Base-by-base conservation (phyloP, 2,888 invertebrate species). In the Habrosyne pyritoides region DNA sequence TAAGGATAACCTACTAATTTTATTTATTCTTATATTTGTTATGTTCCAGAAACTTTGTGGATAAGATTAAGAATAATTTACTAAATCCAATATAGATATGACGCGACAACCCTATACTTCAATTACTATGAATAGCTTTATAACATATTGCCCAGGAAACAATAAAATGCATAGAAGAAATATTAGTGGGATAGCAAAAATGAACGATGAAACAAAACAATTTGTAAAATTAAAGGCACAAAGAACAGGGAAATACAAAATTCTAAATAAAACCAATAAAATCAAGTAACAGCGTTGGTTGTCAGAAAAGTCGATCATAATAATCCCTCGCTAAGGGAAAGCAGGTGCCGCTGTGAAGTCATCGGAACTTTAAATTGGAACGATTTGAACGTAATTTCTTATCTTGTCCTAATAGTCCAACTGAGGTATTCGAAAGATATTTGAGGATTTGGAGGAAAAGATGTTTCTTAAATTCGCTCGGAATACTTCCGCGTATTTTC, bases 241-340 rank as follows among this genome's bases (percentile, higher is more conserved):
- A 33, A 64, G 68, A 33, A 71, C 65, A 70, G 42, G 42, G n/a
- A 42, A 42, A 42, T 42, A 42, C 42, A 21, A 50, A 50, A n/a
- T 50, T 28, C 14, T 10, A 28, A 50, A 50, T 50, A 50, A 30
- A 50, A 28, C 50, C 28, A 30, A 50, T 50, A 50, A 50, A 50
- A 26, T 50, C 28, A 28, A 50, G 50, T 28, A 30, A 28, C 50
- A 10, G 28, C 50, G n/a, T 49, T 10, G 50, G 21, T 50, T 50
- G 50, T 50, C 50, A 50, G 50, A 50, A 50, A 28, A 50, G 26
- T 30, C 50, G 28, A 50, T 50, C 50, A 50, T 50, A 50, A 50
- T 50, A 50, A 50, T 50, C 28, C 28, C 28, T 28, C 18, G 50
- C 28, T 18, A 50, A 28, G 50, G 50, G 50, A 30, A 50, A 50